Conservation (phyloP, 2,113 vertebrate genomes). For the Cacatua alba region DNA sequence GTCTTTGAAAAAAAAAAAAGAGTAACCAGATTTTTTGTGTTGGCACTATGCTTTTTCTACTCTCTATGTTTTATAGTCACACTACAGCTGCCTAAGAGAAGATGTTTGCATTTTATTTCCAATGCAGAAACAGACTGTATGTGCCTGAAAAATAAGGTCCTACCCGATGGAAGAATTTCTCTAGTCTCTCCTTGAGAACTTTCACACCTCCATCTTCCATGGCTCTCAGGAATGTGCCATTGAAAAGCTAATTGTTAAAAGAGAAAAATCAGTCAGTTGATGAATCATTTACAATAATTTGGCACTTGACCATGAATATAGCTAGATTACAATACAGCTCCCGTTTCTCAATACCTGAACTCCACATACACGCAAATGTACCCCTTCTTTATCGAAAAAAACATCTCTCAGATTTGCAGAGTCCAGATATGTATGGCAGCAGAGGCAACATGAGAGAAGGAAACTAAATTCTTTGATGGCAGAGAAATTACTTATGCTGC, state of each 20-base stretch:
- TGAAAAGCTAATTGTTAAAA: slow-evolving; percentile 86
- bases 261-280: not conserved
- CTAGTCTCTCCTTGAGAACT: slow-evolving; percentile 90
- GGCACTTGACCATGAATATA: not conserved
- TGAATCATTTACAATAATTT: not conserved
- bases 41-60: not conserved
- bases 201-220: slow-evolving; percentile 92
- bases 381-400: not conserved
- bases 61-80: not conserved
- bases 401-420: not conserved
- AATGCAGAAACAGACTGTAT: not conserved
- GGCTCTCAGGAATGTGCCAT: slow-evolving; percentile 89
- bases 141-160: slow-evolving; percentile 31
- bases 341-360: not conserved
- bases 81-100: not conserved
- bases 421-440: not conserved
- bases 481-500: not conserved
- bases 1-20: not conserved
- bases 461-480: not conserved
- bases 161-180: slow-evolving; percentile 99
- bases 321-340: not conserved
- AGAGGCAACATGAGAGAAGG: not conserved
- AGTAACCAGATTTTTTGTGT: not conserved
- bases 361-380: not conserved
- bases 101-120: not conserved